Evolutionary conservation across 2,113 vertebrate genomes (phyloP).

Genomic region (Manacus vitellinus): DNA sequence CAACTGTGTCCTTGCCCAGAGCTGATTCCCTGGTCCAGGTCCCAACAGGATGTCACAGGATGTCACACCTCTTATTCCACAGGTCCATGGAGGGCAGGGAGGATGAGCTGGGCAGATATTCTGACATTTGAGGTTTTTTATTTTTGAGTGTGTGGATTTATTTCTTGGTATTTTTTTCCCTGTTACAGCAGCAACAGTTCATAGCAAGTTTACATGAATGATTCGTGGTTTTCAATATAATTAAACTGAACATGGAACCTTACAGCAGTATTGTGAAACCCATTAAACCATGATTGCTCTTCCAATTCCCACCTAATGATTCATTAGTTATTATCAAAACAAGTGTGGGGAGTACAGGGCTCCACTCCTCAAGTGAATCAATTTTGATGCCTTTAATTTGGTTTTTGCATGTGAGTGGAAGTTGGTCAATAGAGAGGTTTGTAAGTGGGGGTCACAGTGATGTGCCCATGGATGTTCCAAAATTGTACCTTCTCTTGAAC

Average conservation of each 20-base stretch:
- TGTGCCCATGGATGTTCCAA: background rate
- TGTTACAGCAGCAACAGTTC: background rate
- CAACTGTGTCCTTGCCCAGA: background rate
- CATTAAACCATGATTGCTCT: constrained; percentile 8
- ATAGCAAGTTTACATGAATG: background rate
- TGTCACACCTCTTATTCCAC: background rate
- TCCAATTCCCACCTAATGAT: background rate
- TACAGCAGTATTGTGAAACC: background rate
- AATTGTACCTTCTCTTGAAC: background rate
- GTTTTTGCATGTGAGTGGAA: background rate
- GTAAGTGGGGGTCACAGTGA: background rate
- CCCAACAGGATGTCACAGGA: too few relatives aligned
- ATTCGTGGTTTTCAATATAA: background rate
- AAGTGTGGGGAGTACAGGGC: background rate
- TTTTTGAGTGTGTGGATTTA: background rate
- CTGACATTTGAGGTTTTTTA: fast-evolving
- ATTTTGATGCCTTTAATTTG: background rate
- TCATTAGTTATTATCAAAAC: constrained; percentile 10
- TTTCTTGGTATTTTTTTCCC: background rate
- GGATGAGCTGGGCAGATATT: background rate
- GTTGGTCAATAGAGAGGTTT: background rate
- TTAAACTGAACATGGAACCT: background rate
- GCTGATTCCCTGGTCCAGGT: too few relatives aligned
- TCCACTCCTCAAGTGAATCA: background rate
- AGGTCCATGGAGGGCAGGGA: background rate